These are phyloP conservation scores for Fukomys damarensis DNA, from an alignment of 2,113 vertebrate species.

Conservation along the genomic window DNA sequence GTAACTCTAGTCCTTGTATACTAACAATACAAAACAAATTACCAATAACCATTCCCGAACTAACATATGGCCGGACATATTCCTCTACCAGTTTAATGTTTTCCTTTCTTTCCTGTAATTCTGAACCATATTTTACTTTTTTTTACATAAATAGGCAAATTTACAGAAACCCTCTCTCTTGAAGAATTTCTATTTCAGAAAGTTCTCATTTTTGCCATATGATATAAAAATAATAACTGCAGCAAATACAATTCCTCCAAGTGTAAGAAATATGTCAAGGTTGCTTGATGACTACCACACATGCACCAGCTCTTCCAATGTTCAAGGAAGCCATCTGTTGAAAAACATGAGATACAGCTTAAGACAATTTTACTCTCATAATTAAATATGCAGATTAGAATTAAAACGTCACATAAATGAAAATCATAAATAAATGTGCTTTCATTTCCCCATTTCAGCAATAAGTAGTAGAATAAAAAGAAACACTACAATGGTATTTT, in stretches of 20 bases:
- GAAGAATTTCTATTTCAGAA: slow-evolving; percentile 66
- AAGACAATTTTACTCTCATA: neutral
- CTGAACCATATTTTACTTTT: slow-evolving; percentile 65
- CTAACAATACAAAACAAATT: slow-evolving; percentile 67
- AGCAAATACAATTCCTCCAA: slow-evolving; percentile 79
- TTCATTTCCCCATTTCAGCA: neutral
- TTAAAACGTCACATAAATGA: neutral
- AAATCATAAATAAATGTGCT: neutral
- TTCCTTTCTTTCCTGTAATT: slow-evolving; percentile 63
- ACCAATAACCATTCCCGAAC: slow-evolving; percentile 71
- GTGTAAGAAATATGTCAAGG: slow-evolving; percentile 81
- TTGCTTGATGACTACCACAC: slow-evolving; percentile 90
- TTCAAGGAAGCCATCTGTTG: slow-evolving; percentile 90
- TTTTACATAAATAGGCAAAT: slow-evolving; percentile 70
- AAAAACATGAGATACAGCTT: slow-evolving; percentile 66
- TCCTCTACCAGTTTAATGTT: neutral
- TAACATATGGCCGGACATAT: slow-evolving; percentile 27
- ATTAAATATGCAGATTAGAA: neutral
- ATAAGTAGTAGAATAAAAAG: neutral
- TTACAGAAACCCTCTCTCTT: slow-evolving; percentile 71
- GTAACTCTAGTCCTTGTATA: slow-evolving; percentile 66
- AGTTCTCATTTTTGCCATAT: slow-evolving; percentile 68
- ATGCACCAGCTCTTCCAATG: slow-evolving; percentile 90
- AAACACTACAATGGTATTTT: neutral
- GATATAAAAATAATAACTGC: slow-evolving; percentile 86